Percentiles rank a stretch among this genome's conserved stretches.
These are phyloP conservation scores for Bibio marci DNA, from an alignment of 2,888 invertebrate genomes.

Conservation along the genomic window DNA sequence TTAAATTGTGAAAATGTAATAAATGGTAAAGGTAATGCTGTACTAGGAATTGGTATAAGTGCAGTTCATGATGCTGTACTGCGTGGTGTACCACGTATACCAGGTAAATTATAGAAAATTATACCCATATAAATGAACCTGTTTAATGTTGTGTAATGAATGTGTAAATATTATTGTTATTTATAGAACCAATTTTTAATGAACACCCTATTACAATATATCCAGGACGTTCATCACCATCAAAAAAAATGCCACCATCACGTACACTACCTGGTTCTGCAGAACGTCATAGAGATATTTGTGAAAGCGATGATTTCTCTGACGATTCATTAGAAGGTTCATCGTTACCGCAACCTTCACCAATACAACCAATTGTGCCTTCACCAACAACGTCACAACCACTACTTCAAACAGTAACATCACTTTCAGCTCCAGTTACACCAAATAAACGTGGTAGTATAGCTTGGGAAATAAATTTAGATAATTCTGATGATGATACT, in stretches of 20 bases:
- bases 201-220: constrained; percentile 51
- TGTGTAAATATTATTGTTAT: too few relatives aligned
- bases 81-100: constrained; percentile 25
- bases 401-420: constrained; percentile 23
- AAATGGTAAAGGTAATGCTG: constrained; percentile 19
- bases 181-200: constrained; percentile 29
- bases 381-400: constrained; percentile 32
- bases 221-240: constrained; percentile 31
- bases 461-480: constrained; percentile 74
- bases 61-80: constrained; percentile 30
- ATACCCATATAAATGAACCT: constrained; percentile 4
- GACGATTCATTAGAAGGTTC: constrained; percentile 48
- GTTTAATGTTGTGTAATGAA: constrained; percentile 3
- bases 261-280: constrained; percentile 51
- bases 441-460: constrained; percentile 63
- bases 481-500: constrained; percentile 30
- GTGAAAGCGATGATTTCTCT: constrained; percentile 30
- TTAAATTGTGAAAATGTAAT: constrained; percentile 1
- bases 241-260: constrained; percentile 32
- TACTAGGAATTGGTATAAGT: constrained; percentile 28
- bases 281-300: constrained; percentile 65
- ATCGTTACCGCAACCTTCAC: constrained; percentile 1
- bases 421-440: constrained; percentile 31
- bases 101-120: constrained; percentile 15
- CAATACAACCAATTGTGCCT: constrained; percentile 29